Base-by-base conservation (phyloP, 2,888 invertebrate species). In the Nesidiocoris tenuis region DNA sequence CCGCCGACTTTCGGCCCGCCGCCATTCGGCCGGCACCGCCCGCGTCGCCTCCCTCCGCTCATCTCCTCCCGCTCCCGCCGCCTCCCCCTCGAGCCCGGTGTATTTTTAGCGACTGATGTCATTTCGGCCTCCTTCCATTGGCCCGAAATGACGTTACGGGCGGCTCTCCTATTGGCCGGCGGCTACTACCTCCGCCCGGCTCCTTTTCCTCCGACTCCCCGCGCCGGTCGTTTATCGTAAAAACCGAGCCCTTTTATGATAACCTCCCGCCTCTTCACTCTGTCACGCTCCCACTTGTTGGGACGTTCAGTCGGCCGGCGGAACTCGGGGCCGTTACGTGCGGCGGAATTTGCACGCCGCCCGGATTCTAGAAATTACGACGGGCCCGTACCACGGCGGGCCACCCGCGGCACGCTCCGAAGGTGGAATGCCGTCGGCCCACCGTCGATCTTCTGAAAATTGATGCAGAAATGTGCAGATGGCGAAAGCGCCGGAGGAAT, bases 81-180 rank as follows among this genome's bases (percentile, higher is more conserved):
- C 57, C 25, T 61, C n/a, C 24, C 24, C 18, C 17, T 24, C 12
- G 18, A 19, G 23, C 7, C 17, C 61, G n/a, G n/a, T 71, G 75
- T 78, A 78, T 77, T 76, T 64, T 77, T 75, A 77, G 77, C 18
- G 59, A 67, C 61, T 78, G 59, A 77, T 76, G 75, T 78, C 79
- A 56, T 78, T 71, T 7, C 66, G 39, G 56, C 24, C 75, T 17
- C 75, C 68, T 61, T 77, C 61, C 76, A 87, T 81, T 86, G 80
- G 68, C 81, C 82, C 61, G 82, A 80, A 9, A 87, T 87, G 55
- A 88, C 88, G 78, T 77, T 71, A 64, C 19, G 2, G 18, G 19
- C 5, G 7, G 18, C 24, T 39, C 39, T 9, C 71, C 12, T 19
- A 76, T 76, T 76, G 76, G 76, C 24, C 19, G 64, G 9, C 19